Percentiles rank a stretch among this genome's conserved stretches.
Conservation (phyloP, 1,140 invertebrate species). For the Epicauta chinensis region DNA sequence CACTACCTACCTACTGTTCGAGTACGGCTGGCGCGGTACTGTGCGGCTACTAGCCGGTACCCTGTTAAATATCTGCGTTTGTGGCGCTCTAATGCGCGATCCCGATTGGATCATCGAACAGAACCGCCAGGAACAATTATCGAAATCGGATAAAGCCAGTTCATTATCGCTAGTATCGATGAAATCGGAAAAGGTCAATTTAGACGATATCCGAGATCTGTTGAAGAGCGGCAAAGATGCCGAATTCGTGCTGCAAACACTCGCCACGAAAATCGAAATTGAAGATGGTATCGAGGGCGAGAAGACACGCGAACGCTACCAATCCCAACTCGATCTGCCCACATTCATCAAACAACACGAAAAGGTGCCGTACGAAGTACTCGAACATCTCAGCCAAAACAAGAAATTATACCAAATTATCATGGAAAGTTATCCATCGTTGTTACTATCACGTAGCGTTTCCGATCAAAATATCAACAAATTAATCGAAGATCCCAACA, state of each 20-base stretch:
- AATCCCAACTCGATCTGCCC: constrained; percentile 66
- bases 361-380: constrained; percentile 57
- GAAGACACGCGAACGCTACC: constrained; percentile 33
- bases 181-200: constrained; percentile 18
- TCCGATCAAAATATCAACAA: constrained; percentile 56
- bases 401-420: constrained; percentile 63
- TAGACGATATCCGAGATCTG: constrained; percentile 59
- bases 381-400: constrained; percentile 58
- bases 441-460: constrained; percentile 55
- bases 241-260: constrained; percentile 58
- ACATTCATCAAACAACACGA: constrained; percentile 64
- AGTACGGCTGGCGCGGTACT: constrained; percentile 83
- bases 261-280: constrained; percentile 51
- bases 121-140: constrained; percentile 2
- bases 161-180: constrained; percentile 41
- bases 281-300: constrained; percentile 30
- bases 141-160: constrained; percentile 30
- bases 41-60: constrained; percentile 57
- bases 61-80: constrained; percentile 76
- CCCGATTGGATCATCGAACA: constrained; percentile 69
- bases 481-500: constrained; percentile 40
- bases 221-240: constrained; percentile 58
- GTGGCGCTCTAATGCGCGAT: constrained; percentile 81
- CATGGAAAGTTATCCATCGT: constrained; percentile 64
- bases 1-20: constrained; percentile 64